phyloP scores from a whole-genome alignment of 2,113 vertebrate species.

The Leptobrachium ailaonicum region DNA sequence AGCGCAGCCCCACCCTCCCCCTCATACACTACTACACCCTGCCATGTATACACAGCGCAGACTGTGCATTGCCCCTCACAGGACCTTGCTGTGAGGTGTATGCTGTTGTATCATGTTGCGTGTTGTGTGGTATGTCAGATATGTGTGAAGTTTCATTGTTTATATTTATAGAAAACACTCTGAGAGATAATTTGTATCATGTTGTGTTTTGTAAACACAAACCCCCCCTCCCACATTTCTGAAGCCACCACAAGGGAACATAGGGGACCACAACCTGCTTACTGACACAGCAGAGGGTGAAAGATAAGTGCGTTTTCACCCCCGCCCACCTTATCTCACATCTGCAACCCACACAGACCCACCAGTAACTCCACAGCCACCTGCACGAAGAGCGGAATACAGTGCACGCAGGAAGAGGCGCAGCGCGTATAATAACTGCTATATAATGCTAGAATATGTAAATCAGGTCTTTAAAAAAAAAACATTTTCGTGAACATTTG shows the following conservation, averaged over 20 bases:
- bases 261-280: neutral
- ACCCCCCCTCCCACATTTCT: neutral
- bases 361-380: no score
- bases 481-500: no score
- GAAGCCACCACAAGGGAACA: no score
- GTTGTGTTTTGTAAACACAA: neutral
- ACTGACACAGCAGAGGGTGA: neutral
- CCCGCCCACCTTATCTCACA: neutral
- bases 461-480: no score
- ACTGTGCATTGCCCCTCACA: neutral
- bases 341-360: neutral
- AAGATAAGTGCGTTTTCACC: neutral
- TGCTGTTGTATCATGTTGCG: neutral
- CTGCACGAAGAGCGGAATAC: no score
- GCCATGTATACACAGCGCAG: neutral
- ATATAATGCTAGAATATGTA: no score
- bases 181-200: neutral
- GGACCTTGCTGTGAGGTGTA: neutral
- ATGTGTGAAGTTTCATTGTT: neutral
- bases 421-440: no score
- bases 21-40: neutral
- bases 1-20: no score
- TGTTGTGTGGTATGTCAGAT: neutral
- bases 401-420: no score
- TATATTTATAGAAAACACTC: conserved; percentile 15